A percentile compares a stretch with the other conserved stretches of the same genome.
Evolutionary conservation across 2,113 vertebrate species (phyloP).

Genomic region (Sprattus sprattus): DNA sequence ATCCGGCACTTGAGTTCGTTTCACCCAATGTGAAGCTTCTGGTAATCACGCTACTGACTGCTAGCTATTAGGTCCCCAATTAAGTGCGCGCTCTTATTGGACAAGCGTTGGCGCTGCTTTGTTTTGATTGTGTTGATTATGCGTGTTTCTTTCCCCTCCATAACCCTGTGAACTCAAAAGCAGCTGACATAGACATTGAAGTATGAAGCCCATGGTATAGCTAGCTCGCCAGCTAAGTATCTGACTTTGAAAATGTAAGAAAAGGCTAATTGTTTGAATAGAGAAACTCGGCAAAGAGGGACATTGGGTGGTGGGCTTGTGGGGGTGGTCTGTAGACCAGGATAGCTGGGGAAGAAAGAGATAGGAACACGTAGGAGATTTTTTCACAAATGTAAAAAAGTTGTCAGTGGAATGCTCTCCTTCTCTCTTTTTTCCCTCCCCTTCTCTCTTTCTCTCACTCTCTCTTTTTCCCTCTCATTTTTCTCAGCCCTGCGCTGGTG

Average conservation of each 20-base stretch:
- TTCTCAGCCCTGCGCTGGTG: constrained; percentile 49
- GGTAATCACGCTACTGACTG: constrained; percentile 72
- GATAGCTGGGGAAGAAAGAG: not conserved
- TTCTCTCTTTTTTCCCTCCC: not conserved
- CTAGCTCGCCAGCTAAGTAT: not conserved
- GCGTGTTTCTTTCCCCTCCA: constrained; percentile 29
- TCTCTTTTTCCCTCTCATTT: not conserved
- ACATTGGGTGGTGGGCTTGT: no score
- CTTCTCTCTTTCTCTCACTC: not conserved
- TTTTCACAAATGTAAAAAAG: not conserved
- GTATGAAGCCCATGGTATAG: not conserved
- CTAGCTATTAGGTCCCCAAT: constrained; percentile 70
- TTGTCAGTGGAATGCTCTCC: not conserved
- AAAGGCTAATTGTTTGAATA: not conserved
- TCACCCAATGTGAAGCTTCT: constrained; percentile 70
- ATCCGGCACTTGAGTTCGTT: constrained; percentile 73
- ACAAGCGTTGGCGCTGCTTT: constrained; percentile 64
- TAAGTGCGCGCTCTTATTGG: constrained; percentile 71
- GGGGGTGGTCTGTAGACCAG: no score
- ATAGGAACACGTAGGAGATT: not conserved
- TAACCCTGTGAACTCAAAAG: constrained; percentile 36
- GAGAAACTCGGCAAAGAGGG: not conserved
- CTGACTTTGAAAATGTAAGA: not conserved
- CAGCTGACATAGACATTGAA: constrained; percentile 1
- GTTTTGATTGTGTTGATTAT: constrained; percentile 48